These are phyloP conservation scores for Drosophila crucigera DNA, from an alignment of 2,888 invertebrate species.

Conservation along the genomic window DNA sequence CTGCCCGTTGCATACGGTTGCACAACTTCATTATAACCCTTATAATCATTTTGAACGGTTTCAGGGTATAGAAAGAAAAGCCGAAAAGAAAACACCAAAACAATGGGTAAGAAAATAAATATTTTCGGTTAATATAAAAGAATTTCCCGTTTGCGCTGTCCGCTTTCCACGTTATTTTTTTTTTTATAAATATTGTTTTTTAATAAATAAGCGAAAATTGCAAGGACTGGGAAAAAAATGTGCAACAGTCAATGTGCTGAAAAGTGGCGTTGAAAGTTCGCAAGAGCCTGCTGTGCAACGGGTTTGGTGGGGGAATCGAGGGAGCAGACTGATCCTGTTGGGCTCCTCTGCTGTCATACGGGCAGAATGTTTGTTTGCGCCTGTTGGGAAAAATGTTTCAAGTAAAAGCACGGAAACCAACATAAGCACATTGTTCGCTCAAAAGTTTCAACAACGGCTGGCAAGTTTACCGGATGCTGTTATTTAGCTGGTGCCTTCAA, in stretches of 20 bases:
- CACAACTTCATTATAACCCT: background rate
- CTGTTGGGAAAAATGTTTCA: constrained; percentile 49
- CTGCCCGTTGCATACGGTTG: background rate
- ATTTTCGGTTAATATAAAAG: constrained; percentile 69
- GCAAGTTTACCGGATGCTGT: constrained; percentile 11
- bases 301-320: background rate
- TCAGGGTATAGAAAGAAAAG: background rate
- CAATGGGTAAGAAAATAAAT: constrained; percentile 58
- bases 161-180: constrained; percentile 31
- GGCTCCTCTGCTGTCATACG: constrained; percentile 8
- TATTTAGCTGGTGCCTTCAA: constrained; percentile 12
- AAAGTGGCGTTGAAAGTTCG: constrained; percentile 66
- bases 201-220: constrained; percentile 70
- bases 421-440: constrained; percentile 42
- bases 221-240: constrained; percentile 47
- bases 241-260: constrained; percentile 74
- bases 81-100: constrained; percentile 22
- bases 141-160: constrained; percentile 32
- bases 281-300: constrained; percentile 35
- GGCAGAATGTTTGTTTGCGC: constrained; percentile 45
- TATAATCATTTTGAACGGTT: background rate
- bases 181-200: constrained; percentile 28
- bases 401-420: constrained; percentile 49
- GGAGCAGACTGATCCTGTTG: background rate
- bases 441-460: constrained; percentile 42